These are phyloP conservation scores for Cavia porcellus DNA, from an alignment of 2,113 vertebrate genomes.

Conservation along the genomic window DNA sequence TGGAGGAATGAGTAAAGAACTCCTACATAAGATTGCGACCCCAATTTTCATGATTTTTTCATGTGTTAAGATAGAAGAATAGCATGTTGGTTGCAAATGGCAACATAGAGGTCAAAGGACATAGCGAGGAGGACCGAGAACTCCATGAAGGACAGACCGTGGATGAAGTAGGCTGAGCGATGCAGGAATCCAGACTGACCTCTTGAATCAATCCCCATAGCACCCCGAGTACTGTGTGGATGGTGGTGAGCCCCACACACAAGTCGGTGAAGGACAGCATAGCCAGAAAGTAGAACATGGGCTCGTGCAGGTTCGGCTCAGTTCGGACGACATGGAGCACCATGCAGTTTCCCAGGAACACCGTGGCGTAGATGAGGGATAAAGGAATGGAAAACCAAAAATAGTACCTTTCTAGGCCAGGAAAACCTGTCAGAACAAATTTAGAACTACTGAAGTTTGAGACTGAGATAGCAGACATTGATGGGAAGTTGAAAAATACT, in stretches of 20 bases:
- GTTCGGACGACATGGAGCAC: constrained; percentile 69
- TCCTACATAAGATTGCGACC: constrained; percentile 58
- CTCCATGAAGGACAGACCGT: constrained; percentile 66
- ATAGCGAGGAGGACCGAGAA: constrained; percentile 69
- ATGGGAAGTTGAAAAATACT: not conserved
- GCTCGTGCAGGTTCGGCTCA: constrained; percentile 72
- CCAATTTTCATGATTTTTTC: constrained; percentile 29
- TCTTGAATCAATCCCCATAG: constrained; percentile 53
- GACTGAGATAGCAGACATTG: not conserved
- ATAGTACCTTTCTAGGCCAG: constrained; percentile 74
- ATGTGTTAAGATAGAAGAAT: constrained; percentile 65
- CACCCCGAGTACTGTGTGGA: constrained; percentile 24
- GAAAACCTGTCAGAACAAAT: constrained; percentile 77
- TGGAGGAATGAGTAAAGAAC: constrained; percentile 51
- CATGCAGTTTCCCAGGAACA: constrained; percentile 73
- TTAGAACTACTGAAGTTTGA: not conserved
- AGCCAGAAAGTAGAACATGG: constrained; percentile 80
- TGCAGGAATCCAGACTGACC: constrained; percentile 58
- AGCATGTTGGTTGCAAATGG: constrained; percentile 68
- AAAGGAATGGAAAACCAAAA: constrained; percentile 79
- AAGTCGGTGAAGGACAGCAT: constrained; percentile 73
- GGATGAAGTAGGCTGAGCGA: constrained; percentile 72
- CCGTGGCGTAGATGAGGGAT: constrained; percentile 46
- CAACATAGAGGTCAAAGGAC: constrained; percentile 71
- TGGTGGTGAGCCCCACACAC: constrained; percentile 58